Evolutionary conservation across 2,888 invertebrate species (phyloP).

Genomic region (Drosophila fungiperda): DNA sequence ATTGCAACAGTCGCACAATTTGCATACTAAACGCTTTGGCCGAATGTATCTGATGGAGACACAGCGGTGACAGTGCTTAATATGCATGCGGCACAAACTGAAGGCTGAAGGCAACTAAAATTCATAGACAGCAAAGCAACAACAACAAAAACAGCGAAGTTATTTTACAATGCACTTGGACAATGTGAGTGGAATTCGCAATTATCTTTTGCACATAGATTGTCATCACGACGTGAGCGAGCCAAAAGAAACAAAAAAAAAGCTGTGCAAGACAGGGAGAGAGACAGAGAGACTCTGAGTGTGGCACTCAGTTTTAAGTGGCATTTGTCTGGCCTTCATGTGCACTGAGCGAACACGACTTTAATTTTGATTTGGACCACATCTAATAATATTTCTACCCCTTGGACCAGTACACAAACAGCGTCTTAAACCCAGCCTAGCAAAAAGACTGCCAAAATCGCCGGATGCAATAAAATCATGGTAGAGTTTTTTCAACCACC

Average conservation of each 20-base stretch:
- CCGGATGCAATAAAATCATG: constrained; percentile 63
- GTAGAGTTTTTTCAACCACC: constrained; percentile 65
- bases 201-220: constrained; percentile 42
- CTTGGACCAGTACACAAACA: constrained; percentile 9
- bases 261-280: constrained; percentile 1
- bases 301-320: not conserved
- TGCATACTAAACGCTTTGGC: constrained; percentile 50
- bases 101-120: constrained; percentile 78
- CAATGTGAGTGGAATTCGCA: constrained; percentile 68
- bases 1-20: constrained; percentile 65
- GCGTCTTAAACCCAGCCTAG: constrained; percentile 31
- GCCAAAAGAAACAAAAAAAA: not conserved
- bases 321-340: not conserved
- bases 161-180: constrained; percentile 62
- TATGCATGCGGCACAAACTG: constrained; percentile 68
- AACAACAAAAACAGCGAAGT: constrained; percentile 27
- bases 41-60: constrained; percentile 46
- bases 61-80: constrained; percentile 44
- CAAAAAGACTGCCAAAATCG: constrained; percentile 24
- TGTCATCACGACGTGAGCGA: constrained; percentile 22
- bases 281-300: not conserved
- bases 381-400: constrained; percentile 24
- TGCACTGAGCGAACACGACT: not conserved
- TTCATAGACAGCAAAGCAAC: constrained; percentile 58
- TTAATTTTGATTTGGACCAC: not conserved